Evolutionary conservation across 2,888 invertebrate genomes (phyloP), one percentile per base, ranked within the genome.

Genomic region (Ecliptopera silaceata): DNA sequence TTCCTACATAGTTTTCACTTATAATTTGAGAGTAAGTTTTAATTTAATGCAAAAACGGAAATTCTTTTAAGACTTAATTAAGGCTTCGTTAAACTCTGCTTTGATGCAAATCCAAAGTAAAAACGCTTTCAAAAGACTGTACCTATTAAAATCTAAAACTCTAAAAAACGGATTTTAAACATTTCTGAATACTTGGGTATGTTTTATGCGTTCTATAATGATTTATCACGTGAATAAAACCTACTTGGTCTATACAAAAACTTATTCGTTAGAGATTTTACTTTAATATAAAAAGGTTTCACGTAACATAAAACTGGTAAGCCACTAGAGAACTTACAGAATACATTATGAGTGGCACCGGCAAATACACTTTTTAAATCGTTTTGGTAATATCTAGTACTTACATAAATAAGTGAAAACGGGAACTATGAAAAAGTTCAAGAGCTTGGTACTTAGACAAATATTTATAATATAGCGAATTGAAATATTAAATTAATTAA

Each of bases 21-120:
- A 22, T 22, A 22, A 20, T 13, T 20, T 20, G 20, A 39, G 20
- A 41, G 15, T n/a, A n/a, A n/a, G n/a, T 2, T 79, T 84, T 83
- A 79, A 81, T 81, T 75, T 79, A 75, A 71, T 70, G 72, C 77
- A 80, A 80, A 77, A 75, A 68, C 38, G 74, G 69, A 71, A 75
- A 74, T 74, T 82, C 81, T 80, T 84, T 83, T 79, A 71, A 82
- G 75, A 79, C 79, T 81, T 81, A 85, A 84, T 86, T 84, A 84
- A 73, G 79, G 76, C 82, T 82, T 85, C 88, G 80, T 86, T 85
- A 84, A 84, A 85, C 79, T 81, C 80, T 74, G 67, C 82, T 81
- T 80, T 77, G 76, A 78, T 77, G 78, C 76, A 80, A 75, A 79
- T 74, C 64, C 66, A 65, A 79, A 79, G 77, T 75, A 79, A 82